Evolutionary conservation across 2,888 invertebrate species (phyloP).

Genomic region (Melanostoma mellinum): DNA sequence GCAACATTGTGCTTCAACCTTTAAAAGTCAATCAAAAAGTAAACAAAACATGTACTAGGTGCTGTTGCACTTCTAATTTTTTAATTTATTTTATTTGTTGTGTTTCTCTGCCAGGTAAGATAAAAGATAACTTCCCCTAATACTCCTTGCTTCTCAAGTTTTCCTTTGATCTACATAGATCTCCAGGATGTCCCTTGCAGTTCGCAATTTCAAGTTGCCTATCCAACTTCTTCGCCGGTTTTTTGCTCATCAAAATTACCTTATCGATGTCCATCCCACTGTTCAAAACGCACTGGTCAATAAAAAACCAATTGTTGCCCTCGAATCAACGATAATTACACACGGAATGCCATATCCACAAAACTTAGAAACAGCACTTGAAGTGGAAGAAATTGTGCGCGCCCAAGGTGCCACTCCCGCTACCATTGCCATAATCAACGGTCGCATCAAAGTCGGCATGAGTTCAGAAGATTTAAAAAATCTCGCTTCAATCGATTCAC

Average conservation of each 20-base stretch:
- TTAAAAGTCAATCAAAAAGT: background rate
- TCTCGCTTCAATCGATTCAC: constrained; percentile 83
- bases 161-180: too few relatives aligned
- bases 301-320: constrained; percentile 91
- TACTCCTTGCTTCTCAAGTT: too few relatives aligned
- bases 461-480: constrained; percentile 85
- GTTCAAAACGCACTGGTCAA: constrained; percentile 86
- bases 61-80: background rate
- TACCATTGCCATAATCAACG: constrained; percentile 94
- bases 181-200: constrained; percentile 41
- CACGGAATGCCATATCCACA: constrained; percentile 98
- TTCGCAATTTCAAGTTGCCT: constrained; percentile 1
- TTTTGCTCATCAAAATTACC: constrained; percentile 28
- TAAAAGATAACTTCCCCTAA: too few relatives aligned
- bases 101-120: constrained; percentile 4
- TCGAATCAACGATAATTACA: constrained; percentile 98
- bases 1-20: too few relatives aligned
- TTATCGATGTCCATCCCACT: constrained; percentile 84
- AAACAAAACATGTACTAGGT: constrained; percentile 11
- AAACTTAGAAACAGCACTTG: constrained; percentile 92
- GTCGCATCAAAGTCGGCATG: constrained; percentile 91
- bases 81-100: background rate
- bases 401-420: constrained; percentile 93
- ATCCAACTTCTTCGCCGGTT: constrained; percentile 7
- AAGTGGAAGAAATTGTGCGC: constrained; percentile 91